Evolutionary conservation across 2,113 vertebrate species (phyloP), one percentile per base, ranked within the genome.

Genomic region (Vimba vimba): DNA sequence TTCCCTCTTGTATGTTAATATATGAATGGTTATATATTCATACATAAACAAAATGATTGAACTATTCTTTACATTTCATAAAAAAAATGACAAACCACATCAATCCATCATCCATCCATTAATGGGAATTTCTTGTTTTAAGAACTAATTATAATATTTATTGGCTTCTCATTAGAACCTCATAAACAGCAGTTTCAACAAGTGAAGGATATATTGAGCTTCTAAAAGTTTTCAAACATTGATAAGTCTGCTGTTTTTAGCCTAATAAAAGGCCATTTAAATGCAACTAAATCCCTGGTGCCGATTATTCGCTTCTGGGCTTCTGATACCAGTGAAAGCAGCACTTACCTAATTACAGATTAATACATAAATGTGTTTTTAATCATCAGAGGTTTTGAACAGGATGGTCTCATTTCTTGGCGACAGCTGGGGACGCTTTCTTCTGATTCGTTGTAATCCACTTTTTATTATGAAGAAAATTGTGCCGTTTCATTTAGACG

Each of bases 391-490:
- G 95, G 94, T 94, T 90, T 90, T 89, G 91, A 95, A 91, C 93
- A 94, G 95, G 95, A 94, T 95, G 96, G 96, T 96, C 95, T 95
- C 94, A 96, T 97, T 97, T 97, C 96, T 95, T 95, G 92, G 96
- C 96, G 97, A 97, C 98, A 99, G 97, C 97, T 99, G 98, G 97
- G 92, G 96, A 96, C 92, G 95, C 94, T 95, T 96, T 94, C 96
- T 94, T 95, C 93, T 96, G 97, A 99, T 97, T 97, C 96, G 95
- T 94, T 93, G 94, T 99, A 99, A 99, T 99, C 98, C 98, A 98
- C 94, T 97, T 98, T 99, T 99, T 98, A 99, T 99, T 99, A 98
- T 99, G 96, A 96, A 96, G 96, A 96, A 97, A 97, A 95, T 96
- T 96, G 94, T 94, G 94, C 93, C 87, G 95, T 96, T 97, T 96